Evolutionary conservation across 2,797 vertebrate species (phyloP), one percentile per base, ranked within the genome.

Genomic region (Enteromius paludinosus): DNA sequence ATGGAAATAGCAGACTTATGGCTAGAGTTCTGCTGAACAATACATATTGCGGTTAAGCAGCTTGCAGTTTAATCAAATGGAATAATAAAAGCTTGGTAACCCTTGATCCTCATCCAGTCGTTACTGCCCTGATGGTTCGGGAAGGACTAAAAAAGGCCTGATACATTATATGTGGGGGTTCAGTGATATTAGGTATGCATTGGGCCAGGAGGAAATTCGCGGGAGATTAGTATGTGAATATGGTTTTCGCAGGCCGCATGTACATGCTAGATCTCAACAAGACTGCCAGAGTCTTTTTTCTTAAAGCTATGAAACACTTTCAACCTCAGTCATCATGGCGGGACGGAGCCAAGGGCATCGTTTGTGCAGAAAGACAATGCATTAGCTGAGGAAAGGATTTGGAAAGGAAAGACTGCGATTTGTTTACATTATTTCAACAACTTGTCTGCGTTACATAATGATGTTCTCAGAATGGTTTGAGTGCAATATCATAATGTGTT

Each of bases 201-300:
- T 1, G 20, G 78, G 66, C 68, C 41, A 61, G 52, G 56, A 74
- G 64, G 71, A 81, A 83, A 84, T 15, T 86, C 77, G 76, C 15
- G 41, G 71, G 65, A 85, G 73, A 87, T 84, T 83, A 83, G 66
- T 66, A 9, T 72, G 82, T 43, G 65, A 84, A 83, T 78, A 83
- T 76, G 80, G 35, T 33, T 81, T 87, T 78, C 69, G 75, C 69
- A 78, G 76, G 59, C 66, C 20, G 52, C 18, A 61, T 68, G 25
- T 61, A 72, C 66, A 78, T 33, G 30, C 49, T n/a, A 78, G 45
- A 73, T 61, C 43, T 78, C 18, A 59, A 45, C 80, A 71, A 65
- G 69, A 69, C 18, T 33, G 75, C 45, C 73, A 77, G 68, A 68
- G 49, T 77, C 6, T 59, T 62, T 75, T 78, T 84, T 84, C 82